Evolutionary conservation across 2,888 invertebrate species (phyloP).

Genomic region (Nipponacmea schrenckii): DNA sequence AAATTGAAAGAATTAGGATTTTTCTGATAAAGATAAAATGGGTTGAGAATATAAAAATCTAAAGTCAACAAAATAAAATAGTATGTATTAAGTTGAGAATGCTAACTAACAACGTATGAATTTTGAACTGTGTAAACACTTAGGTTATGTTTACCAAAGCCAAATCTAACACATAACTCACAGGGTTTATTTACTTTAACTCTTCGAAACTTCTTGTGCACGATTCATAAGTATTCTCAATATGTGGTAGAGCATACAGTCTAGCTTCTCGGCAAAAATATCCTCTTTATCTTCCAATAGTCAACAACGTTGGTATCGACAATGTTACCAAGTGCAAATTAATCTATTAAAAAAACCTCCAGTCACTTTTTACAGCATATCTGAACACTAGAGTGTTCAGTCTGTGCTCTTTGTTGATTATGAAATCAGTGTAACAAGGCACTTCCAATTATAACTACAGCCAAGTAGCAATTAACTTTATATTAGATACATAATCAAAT

Average conservation of each 20-base stretch:
- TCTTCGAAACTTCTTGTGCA: slow-evolving; percentile 2
- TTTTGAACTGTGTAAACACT: slow-evolving; percentile 7
- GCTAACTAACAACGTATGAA: slow-evolving; percentile 4
- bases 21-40: neutral
- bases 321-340: slow-evolving; percentile 3
- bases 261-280: neutral
- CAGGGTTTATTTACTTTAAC: neutral
- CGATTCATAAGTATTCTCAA: slow-evolving; percentile 5
- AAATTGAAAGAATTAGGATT: too few species aligned
- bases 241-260: neutral
- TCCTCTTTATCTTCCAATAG: neutral
- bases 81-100: neutral
- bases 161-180: slow-evolving; percentile 6
- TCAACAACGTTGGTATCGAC: neutral
- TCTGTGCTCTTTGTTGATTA: too few species aligned
- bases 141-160: neutral
- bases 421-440: too few species aligned
- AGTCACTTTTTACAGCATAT: too few species aligned
- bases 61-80: neutral
- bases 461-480: too few species aligned
- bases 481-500: too few species aligned
- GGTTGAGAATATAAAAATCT: neutral
- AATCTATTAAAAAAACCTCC: neutral
- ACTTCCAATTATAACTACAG: too few species aligned
- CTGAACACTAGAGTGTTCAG: too few species aligned